Evolutionary conservation across 2,888 invertebrate species (phyloP).

Genomic region (Melipona beecheii): DNA sequence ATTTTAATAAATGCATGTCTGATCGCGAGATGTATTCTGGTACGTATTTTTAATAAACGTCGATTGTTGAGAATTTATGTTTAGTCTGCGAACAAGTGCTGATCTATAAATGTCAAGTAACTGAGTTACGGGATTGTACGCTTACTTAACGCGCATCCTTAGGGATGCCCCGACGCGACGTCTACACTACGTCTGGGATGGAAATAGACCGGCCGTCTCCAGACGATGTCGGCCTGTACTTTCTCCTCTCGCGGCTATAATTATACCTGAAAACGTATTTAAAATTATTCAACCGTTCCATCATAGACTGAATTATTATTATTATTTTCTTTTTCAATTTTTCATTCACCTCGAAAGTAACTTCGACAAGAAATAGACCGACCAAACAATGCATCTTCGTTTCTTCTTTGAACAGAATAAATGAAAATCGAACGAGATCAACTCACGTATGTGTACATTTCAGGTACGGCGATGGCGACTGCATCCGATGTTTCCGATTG

Average conservation of each 20-base stretch:
- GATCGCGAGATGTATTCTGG: no score
- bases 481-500: constrained; percentile 87
- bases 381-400: not conserved
- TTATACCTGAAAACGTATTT: not conserved
- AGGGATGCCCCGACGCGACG: constrained; percentile 54
- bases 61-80: not conserved
- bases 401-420: not conserved
- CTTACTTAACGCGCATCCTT: constrained; percentile 29
- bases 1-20: no score
- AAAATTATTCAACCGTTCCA: not conserved
- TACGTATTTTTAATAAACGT: not conserved
- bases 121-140: constrained; percentile 1
- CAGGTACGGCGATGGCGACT: constrained; percentile 86
- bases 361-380: not conserved
- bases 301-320: not conserved
- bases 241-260: constrained; percentile 42
- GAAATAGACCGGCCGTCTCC: constrained; percentile 71
- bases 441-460: constrained; percentile 3
- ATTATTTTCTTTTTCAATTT: not conserved
- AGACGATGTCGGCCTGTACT: constrained; percentile 46
- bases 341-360: not conserved
- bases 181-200: constrained; percentile 73
- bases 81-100: not conserved
- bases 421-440: not conserved
- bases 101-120: not conserved